Evolutionary conservation across 2,797 vertebrate genomes (phyloP), one percentile per base, ranked within the genome.

Genomic region (Sebastes cheni): DNA sequence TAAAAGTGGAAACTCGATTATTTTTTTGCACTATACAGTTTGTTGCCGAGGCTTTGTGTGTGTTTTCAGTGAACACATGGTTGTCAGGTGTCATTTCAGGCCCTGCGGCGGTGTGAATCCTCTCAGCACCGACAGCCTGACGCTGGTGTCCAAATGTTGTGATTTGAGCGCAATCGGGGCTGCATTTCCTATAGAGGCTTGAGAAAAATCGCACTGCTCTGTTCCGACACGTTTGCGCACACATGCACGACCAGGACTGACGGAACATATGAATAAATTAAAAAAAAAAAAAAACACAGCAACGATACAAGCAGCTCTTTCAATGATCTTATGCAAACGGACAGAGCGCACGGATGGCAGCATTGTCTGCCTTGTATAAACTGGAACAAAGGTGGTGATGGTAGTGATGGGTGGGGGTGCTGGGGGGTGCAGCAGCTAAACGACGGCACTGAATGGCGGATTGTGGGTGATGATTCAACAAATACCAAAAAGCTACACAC

Each of bases 101-200:
- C 80, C 89, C 71, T 50, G 86, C 58, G 76, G 83, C 70, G 39
- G 25, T n/a, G 64, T 65, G 64, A 72, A 73, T 77, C 77, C 61
- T 78, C 68, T 9, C 42, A 11, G 72, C 36, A 61, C 65, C 54
- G 18, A 46, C 69, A 23, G 78, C 18, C 58, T 66, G 72, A 78
- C 59, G 18, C 72, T 29, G 67, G 13, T 82, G 81, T 86, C 81
- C 75, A 80, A 88, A 90, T 88, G 85, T 83, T 90, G 84, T 77
- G 82, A 88, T 88, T 6, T 55, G 25, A 50, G 34, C 54, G 62
- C 60, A 36, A 70, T 22, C 60, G 52, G 46, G 39, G 9, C 6
- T 16, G 27, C 27, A 2, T 60, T 46, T 20, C 39, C 23, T 2
- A 18, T 2, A 18, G 14, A 23, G 16, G 13, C 2, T 16, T 18